Conservation (phyloP, 1,140 invertebrate genomes). For the Temnothorax longispinosus region DNA sequence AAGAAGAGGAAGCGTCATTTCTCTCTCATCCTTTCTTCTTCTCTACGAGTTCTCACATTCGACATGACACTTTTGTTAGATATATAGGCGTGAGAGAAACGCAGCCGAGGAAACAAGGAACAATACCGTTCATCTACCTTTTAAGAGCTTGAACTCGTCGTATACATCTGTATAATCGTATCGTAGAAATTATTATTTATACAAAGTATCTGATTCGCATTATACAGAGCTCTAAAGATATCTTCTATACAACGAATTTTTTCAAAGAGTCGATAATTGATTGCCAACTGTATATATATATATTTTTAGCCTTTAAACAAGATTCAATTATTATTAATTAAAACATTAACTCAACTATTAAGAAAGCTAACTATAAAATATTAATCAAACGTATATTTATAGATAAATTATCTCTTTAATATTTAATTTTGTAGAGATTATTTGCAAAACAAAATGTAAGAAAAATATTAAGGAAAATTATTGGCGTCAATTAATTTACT, state of each 20-base stretch:
- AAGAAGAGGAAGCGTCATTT: background rate
- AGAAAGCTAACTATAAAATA: background rate
- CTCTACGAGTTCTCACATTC: conserved; percentile 25
- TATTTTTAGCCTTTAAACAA: conserved; percentile 10
- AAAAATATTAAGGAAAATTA: too few relatives aligned
- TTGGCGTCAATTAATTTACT: too few relatives aligned
- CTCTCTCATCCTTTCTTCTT: background rate
- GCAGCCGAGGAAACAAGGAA: conserved; percentile 26
- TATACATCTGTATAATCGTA: background rate
- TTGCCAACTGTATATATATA: too few relatives aligned
- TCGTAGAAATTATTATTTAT: background rate
- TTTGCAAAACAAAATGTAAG: background rate
- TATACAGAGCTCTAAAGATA: background rate
- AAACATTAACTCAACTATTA: background rate
- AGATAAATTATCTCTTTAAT: background rate
- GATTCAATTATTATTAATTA: background rate
- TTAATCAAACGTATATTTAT: background rate
- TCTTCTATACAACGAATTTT: background rate
- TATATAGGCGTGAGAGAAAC: conserved; percentile 39
- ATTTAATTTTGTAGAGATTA: background rate
- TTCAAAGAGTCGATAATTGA: background rate
- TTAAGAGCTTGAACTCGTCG: background rate
- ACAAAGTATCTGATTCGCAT: background rate
- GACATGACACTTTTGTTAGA: conserved; percentile 1
- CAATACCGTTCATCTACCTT: conserved; percentile 28